Evolutionary conservation across 2,888 invertebrate genomes (phyloP).

Genomic region (Nemotelus nigrinus): DNA sequence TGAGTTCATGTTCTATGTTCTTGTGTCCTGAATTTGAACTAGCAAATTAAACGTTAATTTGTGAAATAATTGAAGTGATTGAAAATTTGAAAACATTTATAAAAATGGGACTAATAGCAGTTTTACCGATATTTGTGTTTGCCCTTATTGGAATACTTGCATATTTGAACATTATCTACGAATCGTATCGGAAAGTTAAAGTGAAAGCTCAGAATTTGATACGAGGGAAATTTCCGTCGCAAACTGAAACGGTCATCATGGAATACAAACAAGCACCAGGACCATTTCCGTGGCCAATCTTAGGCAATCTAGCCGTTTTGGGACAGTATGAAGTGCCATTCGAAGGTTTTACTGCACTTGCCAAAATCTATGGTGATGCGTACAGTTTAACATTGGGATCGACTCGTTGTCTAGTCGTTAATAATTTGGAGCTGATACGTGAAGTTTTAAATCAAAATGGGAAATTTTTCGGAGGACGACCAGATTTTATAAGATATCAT

Average conservation of each 20-base stretch:
- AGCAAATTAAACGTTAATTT: too few species aligned
- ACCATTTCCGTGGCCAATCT: conserved; percentile 73
- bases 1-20: too few species aligned
- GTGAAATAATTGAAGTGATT: conserved; percentile 2
- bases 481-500: conserved; percentile 83
- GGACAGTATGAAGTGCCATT: conserved; percentile 75
- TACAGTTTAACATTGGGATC: conserved; percentile 76
- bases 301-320: conserved; percentile 77
- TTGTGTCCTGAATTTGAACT: too few species aligned
- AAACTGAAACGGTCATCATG: conserved; percentile 45
- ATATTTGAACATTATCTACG: conserved; percentile 55
- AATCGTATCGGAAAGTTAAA: conserved; percentile 55
- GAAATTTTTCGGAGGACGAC: conserved; percentile 83
- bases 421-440: conserved; percentile 75
- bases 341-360: conserved; percentile 75
- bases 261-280: conserved; percentile 69
- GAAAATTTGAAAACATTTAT: neutral
- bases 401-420: conserved; percentile 78
- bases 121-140: conserved; percentile 50
- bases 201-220: conserved; percentile 51
- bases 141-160: conserved; percentile 52
- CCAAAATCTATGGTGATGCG: conserved; percentile 77
- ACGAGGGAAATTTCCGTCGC: conserved; percentile 48
- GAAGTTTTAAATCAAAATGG: conserved; percentile 84
- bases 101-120: conserved; percentile 52